phyloP scores from a whole-genome alignment of 2,113 vertebrate genomes.

The Lamprotornis superbus region DNA sequence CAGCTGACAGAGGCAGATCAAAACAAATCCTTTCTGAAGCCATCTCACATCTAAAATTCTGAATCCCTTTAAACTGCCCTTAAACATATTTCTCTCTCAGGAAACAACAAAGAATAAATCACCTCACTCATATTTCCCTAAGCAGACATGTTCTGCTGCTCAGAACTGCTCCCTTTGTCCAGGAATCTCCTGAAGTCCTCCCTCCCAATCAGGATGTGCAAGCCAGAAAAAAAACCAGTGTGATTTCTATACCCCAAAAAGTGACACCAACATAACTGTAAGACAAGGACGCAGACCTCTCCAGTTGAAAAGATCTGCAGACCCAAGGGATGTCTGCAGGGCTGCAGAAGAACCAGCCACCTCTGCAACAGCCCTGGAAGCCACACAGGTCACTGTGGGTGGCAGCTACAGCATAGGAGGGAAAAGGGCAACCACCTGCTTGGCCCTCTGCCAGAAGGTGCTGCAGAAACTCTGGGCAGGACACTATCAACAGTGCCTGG shows the following conservation, averaged over 20 bases:
- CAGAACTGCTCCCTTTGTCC: neutral
- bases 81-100: neutral
- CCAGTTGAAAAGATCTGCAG: neutral
- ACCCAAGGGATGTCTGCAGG: fast-evolving
- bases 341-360: neutral
- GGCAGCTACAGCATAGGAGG: neutral
- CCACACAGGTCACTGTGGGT: fast-evolving
- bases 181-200: neutral
- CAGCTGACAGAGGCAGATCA: neutral
- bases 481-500: neutral
- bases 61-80: neutral
- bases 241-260: neutral
- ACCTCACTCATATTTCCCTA: neutral
- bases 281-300: neutral
- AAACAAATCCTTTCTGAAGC: neutral
- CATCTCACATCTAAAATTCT: neutral
- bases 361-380: neutral
- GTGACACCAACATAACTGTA: neutral
- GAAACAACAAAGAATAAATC: neutral
- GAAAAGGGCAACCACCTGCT: neutral
- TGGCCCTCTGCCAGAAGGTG: neutral
- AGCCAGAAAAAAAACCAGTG: neutral
- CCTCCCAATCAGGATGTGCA: neutral
- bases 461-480: neutral
- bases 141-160: neutral